Evolutionary conservation across 2,797 vertebrate genomes (phyloP).

Genomic region (Parambassis ranga): DNA sequence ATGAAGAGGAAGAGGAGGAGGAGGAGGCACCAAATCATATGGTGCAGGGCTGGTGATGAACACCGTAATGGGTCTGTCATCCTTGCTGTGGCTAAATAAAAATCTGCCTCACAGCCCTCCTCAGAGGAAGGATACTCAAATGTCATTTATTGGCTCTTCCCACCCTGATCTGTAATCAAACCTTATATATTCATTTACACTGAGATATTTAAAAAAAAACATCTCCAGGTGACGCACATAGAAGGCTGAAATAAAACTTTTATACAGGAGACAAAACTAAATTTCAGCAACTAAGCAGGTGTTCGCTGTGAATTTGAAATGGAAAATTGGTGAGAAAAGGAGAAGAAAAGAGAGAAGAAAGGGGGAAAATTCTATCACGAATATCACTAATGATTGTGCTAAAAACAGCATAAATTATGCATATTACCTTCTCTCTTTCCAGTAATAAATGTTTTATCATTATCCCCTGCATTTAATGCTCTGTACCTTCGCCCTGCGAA

Average conservation of each 20-base stretch:
- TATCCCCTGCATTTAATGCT: constrained; percentile 97
- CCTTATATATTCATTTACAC: constrained; percentile 91
- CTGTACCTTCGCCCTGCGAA: constrained; percentile 90
- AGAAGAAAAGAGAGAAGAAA: constrained; percentile 33
- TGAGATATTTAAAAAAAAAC: constrained; percentile 83
- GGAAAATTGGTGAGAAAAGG: constrained; percentile 77
- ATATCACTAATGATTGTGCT: constrained; percentile 99
- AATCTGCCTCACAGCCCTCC: constrained; percentile 91
- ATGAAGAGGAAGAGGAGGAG: not conserved
- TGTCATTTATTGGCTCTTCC: constrained; percentile 83
- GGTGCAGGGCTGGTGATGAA: constrained; percentile 87
- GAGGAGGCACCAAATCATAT: constrained; percentile 89
- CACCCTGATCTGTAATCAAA: constrained; percentile 85
- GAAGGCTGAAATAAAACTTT: constrained; percentile 89
- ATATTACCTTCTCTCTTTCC: constrained; percentile 99
- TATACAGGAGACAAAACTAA: constrained; percentile 76
- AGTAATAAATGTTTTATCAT: constrained; percentile 99
- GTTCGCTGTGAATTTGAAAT: no score
- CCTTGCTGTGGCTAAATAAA: constrained; percentile 92
- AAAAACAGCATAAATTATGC: constrained; percentile 99
- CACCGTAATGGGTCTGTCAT: constrained; percentile 89
- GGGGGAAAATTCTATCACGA: constrained; percentile 92
- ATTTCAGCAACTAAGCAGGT: constrained; percentile 73
- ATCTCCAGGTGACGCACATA: constrained; percentile 89
- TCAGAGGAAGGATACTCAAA: constrained; percentile 85